A percentile compares a stretch with the other conserved stretches of the same genome.
Conservation (phyloP, 2,888 invertebrate genomes). For the Cabera pusaria region DNA sequence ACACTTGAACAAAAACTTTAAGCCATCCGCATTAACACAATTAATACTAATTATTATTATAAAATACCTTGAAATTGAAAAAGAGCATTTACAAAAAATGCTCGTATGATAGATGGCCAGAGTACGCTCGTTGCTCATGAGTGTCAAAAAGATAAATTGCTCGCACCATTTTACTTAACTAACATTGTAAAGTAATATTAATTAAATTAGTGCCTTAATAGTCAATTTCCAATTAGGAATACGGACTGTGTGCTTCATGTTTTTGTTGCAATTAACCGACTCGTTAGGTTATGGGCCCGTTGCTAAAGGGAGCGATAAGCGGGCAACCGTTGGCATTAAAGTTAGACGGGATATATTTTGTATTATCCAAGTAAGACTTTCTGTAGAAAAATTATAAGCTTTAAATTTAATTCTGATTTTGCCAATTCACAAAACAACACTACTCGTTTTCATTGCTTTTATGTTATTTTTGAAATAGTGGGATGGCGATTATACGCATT, state of each 20-base stretch:
- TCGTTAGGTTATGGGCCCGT: conserved; percentile 26
- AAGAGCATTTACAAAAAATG: conserved; percentile 7
- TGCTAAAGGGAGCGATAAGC: not conserved
- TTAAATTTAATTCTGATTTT: too few relatives aligned
- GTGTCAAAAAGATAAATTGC: conserved; percentile 23
- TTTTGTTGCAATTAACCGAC: conserved; percentile 59
- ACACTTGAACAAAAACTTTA: conserved; percentile 4
- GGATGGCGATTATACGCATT: too few relatives aligned
- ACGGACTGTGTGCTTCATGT: conserved; percentile 37
- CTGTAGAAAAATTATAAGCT: too few relatives aligned
- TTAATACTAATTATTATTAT: conserved; percentile 10
- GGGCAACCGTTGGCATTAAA: too few relatives aligned
- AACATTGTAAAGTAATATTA: conserved; percentile 33
- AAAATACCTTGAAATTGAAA: not conserved
- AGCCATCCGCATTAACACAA: conserved; percentile 3
- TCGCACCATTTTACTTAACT: conserved; percentile 18
- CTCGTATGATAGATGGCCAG: not conserved
- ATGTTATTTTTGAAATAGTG: too few relatives aligned
- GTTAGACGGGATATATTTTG: too few relatives aligned
- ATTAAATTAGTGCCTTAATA: conserved; percentile 57
- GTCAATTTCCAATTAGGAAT: conserved; percentile 57
- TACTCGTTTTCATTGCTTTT: too few relatives aligned
- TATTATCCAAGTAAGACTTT: too few relatives aligned
- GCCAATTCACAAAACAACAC: too few relatives aligned
- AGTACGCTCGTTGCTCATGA: conserved; percentile 1